A percentile compares a stretch with the other conserved stretches of the same genome.
phyloP scores from a whole-genome alignment of 2,113 vertebrate genomes.

The Gobio gobio region DNA sequence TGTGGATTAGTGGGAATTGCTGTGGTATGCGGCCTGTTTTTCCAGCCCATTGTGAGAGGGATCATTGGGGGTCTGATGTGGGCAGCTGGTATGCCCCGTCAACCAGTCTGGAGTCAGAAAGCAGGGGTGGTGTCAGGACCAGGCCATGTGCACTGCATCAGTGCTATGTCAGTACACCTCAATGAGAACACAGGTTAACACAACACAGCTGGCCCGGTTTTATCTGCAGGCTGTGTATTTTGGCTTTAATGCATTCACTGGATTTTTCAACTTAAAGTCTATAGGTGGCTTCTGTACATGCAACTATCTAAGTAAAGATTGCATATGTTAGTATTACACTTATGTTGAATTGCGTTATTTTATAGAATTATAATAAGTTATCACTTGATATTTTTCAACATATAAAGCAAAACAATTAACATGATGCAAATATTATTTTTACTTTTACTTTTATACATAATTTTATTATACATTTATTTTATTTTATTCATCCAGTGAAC shows the following conservation, averaged over 20 bases:
- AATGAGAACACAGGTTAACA: neutral
- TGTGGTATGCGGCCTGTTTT: constrained; percentile 21
- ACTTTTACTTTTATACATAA: too few species aligned
- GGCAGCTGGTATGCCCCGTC: constrained; percentile 21
- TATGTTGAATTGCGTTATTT: neutral
- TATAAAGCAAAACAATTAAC: neutral
- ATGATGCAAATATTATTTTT: neutral
- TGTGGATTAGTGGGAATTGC: constrained; percentile 16
- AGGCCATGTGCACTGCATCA: constrained; percentile 17
- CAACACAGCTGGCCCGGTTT: neutral
- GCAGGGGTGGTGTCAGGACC: neutral
- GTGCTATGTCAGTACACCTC: constrained; percentile 33
- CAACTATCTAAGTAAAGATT: neutral
- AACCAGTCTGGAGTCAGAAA: neutral
- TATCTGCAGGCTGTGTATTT: neutral
- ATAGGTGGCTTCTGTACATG: too few species aligned
- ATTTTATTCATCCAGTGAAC: neutral
- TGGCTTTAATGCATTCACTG: neutral
- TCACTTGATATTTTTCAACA: too few species aligned
- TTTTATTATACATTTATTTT: too few species aligned
- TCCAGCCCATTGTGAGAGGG: constrained; percentile 13
- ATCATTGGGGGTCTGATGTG: constrained; percentile 14
- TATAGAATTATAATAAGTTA: neutral
- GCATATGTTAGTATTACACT: neutral
- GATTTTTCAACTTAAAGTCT: neutral